Evolutionary conservation across 2,113 vertebrate genomes (phyloP).

Genomic region (Meriones unguiculatus): DNA sequence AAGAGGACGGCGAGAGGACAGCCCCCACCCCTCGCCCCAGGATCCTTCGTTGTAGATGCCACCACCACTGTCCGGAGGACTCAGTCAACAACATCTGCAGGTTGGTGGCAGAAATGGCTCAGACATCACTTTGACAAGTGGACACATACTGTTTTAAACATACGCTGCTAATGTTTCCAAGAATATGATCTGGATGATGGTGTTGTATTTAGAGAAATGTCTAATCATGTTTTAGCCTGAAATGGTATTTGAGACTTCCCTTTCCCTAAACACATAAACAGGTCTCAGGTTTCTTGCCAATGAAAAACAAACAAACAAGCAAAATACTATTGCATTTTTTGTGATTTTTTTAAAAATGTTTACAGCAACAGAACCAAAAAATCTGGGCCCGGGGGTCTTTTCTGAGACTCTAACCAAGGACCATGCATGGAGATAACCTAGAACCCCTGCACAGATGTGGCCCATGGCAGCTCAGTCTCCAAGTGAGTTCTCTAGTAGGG

Average conservation of each 20-base stretch:
- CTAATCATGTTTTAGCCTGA: neutral
- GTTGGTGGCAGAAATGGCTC: conserved; percentile 83
- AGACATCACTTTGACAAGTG: neutral
- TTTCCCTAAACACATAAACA: neutral
- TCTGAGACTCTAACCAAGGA: too few relatives aligned
- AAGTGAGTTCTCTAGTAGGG: too few relatives aligned
- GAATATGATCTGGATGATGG: neutral
- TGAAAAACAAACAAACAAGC: neutral
- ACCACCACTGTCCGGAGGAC: conserved; percentile 96
- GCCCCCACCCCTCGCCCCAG: conserved; percentile 90
- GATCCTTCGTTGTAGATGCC: conserved; percentile 94
- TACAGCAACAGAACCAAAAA: too few relatives aligned
- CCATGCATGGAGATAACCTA: too few relatives aligned
- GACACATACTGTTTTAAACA: neutral
- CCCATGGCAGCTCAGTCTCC: too few relatives aligned
- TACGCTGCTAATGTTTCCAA: neutral
- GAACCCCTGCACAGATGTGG: too few relatives aligned
- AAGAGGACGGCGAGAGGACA: conserved; percentile 89
- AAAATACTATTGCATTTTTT: neutral
- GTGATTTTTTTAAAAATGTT: neutral
- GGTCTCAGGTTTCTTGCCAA: neutral
- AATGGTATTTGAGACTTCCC: neutral
- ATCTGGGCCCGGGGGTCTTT: too few relatives aligned
- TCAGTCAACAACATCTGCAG: conserved; percentile 97
- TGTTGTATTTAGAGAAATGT: neutral